phyloP scores from a whole-genome alignment of 2,113 vertebrate species.

The Toxotes chatareus region DNA sequence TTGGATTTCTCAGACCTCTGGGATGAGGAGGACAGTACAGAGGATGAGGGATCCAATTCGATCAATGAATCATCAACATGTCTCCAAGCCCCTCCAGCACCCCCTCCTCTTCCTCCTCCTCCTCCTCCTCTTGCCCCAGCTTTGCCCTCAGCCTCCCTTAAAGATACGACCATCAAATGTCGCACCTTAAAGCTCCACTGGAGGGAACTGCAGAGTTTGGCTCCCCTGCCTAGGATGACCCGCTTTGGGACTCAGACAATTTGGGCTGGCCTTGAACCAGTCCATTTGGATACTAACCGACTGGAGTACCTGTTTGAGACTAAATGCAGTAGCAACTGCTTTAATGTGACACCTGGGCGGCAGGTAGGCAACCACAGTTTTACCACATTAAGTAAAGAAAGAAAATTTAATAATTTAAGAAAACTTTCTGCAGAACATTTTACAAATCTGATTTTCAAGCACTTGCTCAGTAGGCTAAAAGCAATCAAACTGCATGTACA shows the following conservation, averaged over 20 bases:
- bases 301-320: conserved; percentile 82
- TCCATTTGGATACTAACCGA: conserved; percentile 78
- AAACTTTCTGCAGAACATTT: too few species aligned
- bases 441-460: too few species aligned
- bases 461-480: too few species aligned
- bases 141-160: neutral
- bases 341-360: conserved; percentile 48
- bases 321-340: conserved; percentile 63
- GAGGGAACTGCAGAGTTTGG: conserved; percentile 78
- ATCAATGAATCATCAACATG: neutral
- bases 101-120: conserved; percentile 66
- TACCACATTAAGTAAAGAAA: neutral
- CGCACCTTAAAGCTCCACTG: conserved; percentile 84
- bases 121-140: conserved; percentile 56
- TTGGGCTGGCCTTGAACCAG: conserved; percentile 81
- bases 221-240: conserved; percentile 79
- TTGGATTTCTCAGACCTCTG: conserved; percentile 86
- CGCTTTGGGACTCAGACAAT: conserved; percentile 83
- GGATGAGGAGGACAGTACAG: conserved; percentile 82
- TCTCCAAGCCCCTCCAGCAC: conserved; percentile 20
- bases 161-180: conserved; percentile 14
- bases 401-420: too few species aligned
- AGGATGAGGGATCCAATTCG: conserved; percentile 58
- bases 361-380: conserved; percentile 60
- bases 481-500: too few species aligned